A percentile compares a stretch with the other conserved stretches of the same genome.
Conservation (phyloP, 2,888 invertebrate species). For the Nemotelus nigrinus region DNA sequence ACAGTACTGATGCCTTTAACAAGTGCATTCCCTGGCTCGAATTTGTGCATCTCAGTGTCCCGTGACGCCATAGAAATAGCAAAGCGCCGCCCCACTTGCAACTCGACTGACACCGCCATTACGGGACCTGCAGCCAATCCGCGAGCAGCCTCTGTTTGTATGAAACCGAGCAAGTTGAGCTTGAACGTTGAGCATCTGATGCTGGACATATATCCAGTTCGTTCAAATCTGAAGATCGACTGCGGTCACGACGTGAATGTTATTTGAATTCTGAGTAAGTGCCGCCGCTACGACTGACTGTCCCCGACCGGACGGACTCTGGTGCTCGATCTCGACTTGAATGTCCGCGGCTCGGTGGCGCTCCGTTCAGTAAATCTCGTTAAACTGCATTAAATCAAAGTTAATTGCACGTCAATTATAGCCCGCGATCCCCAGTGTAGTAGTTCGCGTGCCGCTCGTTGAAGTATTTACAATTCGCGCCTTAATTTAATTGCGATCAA, state of each 20-base stretch:
- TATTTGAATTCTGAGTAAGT: background rate
- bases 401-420: constrained; percentile 40
- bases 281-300: constrained; percentile 9
- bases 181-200: background rate
- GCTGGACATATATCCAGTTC: constrained; percentile 4
- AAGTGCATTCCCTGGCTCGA: no score
- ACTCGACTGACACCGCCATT: background rate
- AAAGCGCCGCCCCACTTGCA: background rate
- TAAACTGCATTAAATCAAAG: constrained; percentile 37
- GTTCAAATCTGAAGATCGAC: constrained; percentile 8
- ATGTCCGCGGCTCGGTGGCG: constrained; percentile 20
- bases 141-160: background rate
- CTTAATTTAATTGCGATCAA: constrained; percentile 15
- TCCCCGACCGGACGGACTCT: background rate
- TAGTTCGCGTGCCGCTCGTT: constrained; percentile 30
- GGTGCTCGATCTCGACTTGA: constrained; percentile 1
- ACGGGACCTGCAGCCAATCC: constrained; percentile 9
- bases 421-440: constrained; percentile 7
- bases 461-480: constrained; percentile 27
- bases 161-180: background rate
- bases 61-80: constrained; percentile 28
- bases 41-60: background rate
- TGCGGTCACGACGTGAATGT: constrained; percentile 12
- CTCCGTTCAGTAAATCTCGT: constrained; percentile 2
- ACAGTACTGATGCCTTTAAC: no score